These are phyloP conservation scores for Pantelozetes paolii DNA, from an alignment of 2,888 invertebrate genomes.

Conservation along the genomic window DNA sequence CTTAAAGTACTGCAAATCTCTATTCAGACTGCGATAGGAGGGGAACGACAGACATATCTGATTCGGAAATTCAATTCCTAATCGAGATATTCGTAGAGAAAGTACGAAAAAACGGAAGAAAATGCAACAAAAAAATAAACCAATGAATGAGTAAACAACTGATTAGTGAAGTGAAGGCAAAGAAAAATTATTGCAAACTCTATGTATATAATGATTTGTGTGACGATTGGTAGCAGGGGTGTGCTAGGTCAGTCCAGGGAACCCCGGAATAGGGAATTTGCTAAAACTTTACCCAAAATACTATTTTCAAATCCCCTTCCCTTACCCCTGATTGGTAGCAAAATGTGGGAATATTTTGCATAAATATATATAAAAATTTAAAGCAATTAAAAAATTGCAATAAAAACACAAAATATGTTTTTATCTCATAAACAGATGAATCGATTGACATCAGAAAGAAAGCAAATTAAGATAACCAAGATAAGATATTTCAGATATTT, in stretches of 20 bases:
- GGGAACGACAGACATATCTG: not conserved
- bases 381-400: not conserved
- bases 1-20: not conserved
- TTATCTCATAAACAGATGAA: not conserved
- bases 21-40: not conserved
- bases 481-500: not conserved
- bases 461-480: not conserved
- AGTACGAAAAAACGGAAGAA: not conserved
- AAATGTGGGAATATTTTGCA: no score
- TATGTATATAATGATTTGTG: no score
- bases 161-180: no score
- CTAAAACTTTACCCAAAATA: no score
- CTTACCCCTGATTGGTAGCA: no score
- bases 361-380: no score
- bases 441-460: not conserved
- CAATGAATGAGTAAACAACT: conserved; percentile 1
- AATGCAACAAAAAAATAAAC: not conserved
- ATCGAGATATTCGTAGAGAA: not conserved
- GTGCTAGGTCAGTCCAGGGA: no score
- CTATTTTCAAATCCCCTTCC: no score
- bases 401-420: not conserved
- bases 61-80: conserved; percentile 3
- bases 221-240: no score
- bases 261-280: no score
- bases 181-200: no score